Evolutionary conservation across 2,888 invertebrate genomes (phyloP).

Genomic region (Catocala nupta): DNA sequence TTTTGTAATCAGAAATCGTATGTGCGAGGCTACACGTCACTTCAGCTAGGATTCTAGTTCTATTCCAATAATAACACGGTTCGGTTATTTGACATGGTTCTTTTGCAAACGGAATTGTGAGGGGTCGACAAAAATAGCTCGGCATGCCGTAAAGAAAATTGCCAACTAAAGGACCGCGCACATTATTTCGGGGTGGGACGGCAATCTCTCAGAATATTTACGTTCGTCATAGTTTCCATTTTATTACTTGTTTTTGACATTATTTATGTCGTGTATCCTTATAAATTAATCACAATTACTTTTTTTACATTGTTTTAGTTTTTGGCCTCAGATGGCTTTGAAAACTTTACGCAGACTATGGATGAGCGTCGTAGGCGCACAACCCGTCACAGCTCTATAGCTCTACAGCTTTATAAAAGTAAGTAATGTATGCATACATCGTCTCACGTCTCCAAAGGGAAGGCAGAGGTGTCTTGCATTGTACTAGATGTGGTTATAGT

Average conservation of each 20-base stretch:
- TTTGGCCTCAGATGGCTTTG: too few relatives aligned
- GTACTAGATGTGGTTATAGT: too few relatives aligned
- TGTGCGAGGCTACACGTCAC: neutral
- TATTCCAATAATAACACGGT: slow-evolving; percentile 21
- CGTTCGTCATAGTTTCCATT: slow-evolving; percentile 32
- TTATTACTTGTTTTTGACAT: slow-evolving; percentile 36
- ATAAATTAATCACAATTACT: slow-evolving; percentile 22
- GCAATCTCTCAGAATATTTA: slow-evolving; percentile 35
- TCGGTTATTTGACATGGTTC: slow-evolving; percentile 28
- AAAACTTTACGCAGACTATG: too few relatives aligned
- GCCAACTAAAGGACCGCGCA: slow-evolving; percentile 38
- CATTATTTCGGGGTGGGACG: slow-evolving; percentile 35
- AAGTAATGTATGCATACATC: too few relatives aligned
- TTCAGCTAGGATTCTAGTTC: neutral
- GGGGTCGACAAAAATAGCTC: slow-evolving; percentile 30
- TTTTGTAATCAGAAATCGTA: slow-evolving; percentile 1
- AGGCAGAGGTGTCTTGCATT: too few relatives aligned
- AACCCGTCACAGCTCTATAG: too few relatives aligned
- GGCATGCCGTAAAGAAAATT: slow-evolving; percentile 41
- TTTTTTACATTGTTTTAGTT: too few relatives aligned
- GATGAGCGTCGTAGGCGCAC: too few relatives aligned
- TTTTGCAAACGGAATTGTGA: slow-evolving; percentile 21
- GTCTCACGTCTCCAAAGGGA: too few relatives aligned
- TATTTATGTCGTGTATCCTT: slow-evolving; percentile 12
- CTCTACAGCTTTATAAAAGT: too few relatives aligned